Evolutionary conservation across 2,888 invertebrate genomes (phyloP).

Genomic region (Agriotes lineatus): DNA sequence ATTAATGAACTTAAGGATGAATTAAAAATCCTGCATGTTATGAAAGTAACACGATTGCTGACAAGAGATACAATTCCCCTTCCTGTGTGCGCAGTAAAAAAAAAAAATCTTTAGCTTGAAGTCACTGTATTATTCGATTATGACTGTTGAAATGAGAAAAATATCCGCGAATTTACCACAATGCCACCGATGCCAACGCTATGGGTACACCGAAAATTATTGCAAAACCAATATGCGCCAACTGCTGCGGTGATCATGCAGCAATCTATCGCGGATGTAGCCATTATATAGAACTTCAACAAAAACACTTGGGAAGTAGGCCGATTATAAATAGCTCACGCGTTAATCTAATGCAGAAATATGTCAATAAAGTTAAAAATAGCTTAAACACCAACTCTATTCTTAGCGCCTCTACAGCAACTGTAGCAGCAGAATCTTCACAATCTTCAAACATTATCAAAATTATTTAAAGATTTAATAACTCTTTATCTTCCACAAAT

Average conservation of each 20-base stretch:
- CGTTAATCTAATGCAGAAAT: neutral
- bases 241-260: neutral
- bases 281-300: neutral
- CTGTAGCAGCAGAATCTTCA: neutral
- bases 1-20: neutral
- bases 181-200: neutral
- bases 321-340: neutral
- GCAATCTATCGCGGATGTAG: neutral
- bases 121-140: neutral
- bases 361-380: neutral
- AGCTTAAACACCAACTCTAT: neutral
- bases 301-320: neutral
- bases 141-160: neutral
- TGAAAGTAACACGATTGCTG: too few relatives aligned
- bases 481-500: slow-evolving; percentile 3
- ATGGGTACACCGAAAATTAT: neutral
- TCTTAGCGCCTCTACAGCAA: neutral
- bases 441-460: neutral
- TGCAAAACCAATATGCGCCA: neutral
- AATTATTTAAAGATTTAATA: neutral
- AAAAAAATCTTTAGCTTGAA: neutral
- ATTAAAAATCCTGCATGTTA: neutral
- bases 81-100: neutral
- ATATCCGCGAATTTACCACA: neutral
- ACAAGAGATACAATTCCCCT: neutral